Evolutionary conservation across 1,140 invertebrate genomes (phyloP), one percentile per base, ranked within the genome.

Genomic region (Anagrus nilaparvatae): DNA sequence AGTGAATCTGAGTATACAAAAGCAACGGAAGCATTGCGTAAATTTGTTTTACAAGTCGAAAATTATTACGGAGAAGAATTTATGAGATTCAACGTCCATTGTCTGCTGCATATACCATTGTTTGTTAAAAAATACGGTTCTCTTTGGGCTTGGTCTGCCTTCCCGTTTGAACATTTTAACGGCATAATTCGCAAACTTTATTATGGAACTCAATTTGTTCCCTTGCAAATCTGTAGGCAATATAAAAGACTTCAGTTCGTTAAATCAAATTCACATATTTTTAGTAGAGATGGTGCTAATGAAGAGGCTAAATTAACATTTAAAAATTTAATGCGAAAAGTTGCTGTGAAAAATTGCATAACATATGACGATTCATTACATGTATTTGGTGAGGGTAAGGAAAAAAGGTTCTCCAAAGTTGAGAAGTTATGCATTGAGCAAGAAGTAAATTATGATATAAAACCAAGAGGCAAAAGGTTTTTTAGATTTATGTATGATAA

Each of bases 1-100:
- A 14, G 6, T 21, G 4, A 13, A 5, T 5, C n/a, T 5, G 38
- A 40, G 2, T 13, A 30, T 3, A 5, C 3, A 7, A 4, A 18
- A 10, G 38, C 38, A 29, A 20, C 4, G 12, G 7, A 30, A 7
- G 28, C 18, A 20, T 12, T 40, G 7, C 29, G 31, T 5, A 19
- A 42, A 29, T 49, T 25, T 31, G 35, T 49, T 17, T 6, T 17
- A 17, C 7, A 42, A 13, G 39, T 45, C 17, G 17, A 45, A 42
- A 12, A 38, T 4, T 36, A 43, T 10, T 46, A 46, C 19, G 38
- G 38, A 8, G 23, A 27, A 10, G 6, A 30, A 28, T 18, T 37
- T 21, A 48, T 51, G 46, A 34, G 28, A 28, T 43, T 16, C 23
- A 51, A 48, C 24, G 19, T 51, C 2, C 43, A 48, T 25, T 19